phyloP scores from a whole-genome alignment of 2,113 vertebrate genomes.

The Pygoscelis antarcticus region DNA sequence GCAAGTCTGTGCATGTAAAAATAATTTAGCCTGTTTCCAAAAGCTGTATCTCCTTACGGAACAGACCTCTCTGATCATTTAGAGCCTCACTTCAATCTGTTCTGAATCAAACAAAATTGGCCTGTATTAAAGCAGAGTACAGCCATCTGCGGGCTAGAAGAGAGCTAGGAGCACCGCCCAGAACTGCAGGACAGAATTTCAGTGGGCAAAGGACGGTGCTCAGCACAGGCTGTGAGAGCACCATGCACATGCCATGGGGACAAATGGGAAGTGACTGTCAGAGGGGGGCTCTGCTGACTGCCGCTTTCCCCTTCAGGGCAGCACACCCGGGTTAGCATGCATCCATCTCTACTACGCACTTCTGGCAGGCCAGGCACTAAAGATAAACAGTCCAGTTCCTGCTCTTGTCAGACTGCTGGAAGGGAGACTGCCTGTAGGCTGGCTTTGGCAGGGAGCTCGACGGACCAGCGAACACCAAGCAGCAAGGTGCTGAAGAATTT shows the following conservation, averaged over 20 bases:
- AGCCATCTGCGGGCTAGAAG: background rate
- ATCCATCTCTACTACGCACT: rapidly evolving
- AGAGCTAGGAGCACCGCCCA: background rate
- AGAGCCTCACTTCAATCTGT: background rate
- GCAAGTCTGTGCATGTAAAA: background rate
- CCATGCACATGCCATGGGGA: rapidly evolving
- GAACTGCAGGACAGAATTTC: background rate
- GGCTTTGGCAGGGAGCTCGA: background rate
- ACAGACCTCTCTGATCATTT: background rate
- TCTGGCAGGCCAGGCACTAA: background rate
- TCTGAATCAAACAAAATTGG: background rate
- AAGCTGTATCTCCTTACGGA: background rate
- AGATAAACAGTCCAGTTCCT: background rate
- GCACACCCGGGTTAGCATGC: too few relatives aligned
- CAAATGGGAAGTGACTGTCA: background rate
- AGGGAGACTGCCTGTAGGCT: background rate
- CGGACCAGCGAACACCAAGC: background rate
- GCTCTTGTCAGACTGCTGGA: background rate
- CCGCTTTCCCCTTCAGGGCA: rapidly evolving
- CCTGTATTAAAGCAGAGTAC: background rate
- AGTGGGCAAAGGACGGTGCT: background rate
- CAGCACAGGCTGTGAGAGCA: background rate
- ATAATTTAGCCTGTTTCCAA: background rate
- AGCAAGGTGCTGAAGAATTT: background rate
- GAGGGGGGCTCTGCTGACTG: background rate